Evolutionary conservation across 1,140 invertebrate genomes (phyloP).

Genomic region (Aphidius gifuensis): DNA sequence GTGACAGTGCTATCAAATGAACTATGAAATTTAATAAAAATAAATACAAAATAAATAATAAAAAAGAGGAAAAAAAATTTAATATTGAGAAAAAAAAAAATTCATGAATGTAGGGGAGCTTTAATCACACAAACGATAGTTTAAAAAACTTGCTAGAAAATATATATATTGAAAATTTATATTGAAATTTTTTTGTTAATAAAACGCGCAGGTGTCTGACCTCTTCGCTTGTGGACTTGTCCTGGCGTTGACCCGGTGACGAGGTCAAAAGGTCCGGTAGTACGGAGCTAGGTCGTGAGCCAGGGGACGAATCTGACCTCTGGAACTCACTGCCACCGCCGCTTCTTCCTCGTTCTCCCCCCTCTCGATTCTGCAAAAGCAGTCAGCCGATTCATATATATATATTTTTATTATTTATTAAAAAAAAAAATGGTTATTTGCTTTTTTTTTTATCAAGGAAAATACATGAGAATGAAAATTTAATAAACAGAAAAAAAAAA

Average conservation of each 20-base stretch:
- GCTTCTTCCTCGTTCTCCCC: slow-evolving; percentile 52
- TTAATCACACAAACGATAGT: slow-evolving; percentile 13
- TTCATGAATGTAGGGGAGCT: not conserved
- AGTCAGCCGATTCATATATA: slow-evolving; percentile 1
- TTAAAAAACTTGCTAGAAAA: too few relatives aligned
- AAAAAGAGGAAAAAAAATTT: too few relatives aligned
- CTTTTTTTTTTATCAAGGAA: slow-evolving; percentile 1
- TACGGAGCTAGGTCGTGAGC: slow-evolving; percentile 79
- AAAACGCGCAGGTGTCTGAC: slow-evolving; percentile 57
- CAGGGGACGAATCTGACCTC: slow-evolving; percentile 60
- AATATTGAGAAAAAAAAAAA: too few relatives aligned
- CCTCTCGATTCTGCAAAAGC: slow-evolving; percentile 62
- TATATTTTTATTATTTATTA: slow-evolving; percentile 7
- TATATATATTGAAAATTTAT: too few relatives aligned
- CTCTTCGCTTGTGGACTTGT: slow-evolving; percentile 92
- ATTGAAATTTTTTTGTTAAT: too few relatives aligned
- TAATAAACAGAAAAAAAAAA: not conserved
- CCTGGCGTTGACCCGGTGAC: slow-evolving; percentile 81
- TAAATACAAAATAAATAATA: too few relatives aligned
- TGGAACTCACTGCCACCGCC: slow-evolving; percentile 63
- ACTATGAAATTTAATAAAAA: too few relatives aligned
- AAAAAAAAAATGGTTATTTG: not conserved
- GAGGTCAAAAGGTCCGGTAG: slow-evolving; percentile 89
- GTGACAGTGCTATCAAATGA: not conserved
- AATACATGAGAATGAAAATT: not conserved